Percentiles rank a stretch among this genome's conserved stretches.
These are phyloP conservation scores for Microtus ochrogaster DNA, from an alignment of 2,113 vertebrate species.

Conservation along the genomic window DNA sequence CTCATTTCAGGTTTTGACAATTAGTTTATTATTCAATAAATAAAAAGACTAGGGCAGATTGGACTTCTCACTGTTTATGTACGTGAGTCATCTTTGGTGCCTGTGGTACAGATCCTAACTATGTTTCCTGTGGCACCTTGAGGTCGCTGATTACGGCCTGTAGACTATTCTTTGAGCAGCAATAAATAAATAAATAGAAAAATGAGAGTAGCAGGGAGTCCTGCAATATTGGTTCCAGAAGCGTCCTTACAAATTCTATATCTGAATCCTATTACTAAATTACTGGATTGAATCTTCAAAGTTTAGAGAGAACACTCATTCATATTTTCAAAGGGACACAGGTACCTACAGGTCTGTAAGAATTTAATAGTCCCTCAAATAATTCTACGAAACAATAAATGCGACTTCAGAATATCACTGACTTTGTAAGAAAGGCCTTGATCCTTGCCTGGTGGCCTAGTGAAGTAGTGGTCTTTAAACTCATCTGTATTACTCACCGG, in stretches of 20 bases:
- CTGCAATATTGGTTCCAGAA: background rate
- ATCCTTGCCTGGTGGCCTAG: background rate
- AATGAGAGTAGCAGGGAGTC: background rate
- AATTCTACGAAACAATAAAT: constrained; percentile 37
- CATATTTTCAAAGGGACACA: background rate
- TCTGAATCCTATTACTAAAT: background rate
- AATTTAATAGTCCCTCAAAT: constrained; percentile 4
- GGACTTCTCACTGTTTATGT: background rate
- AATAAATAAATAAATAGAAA: background rate
- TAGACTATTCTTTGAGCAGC: background rate
- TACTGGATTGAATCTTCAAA: background rate
- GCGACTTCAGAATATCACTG: background rate
- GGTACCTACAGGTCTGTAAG: background rate
- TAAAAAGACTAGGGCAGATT: background rate
- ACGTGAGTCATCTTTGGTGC: background rate
- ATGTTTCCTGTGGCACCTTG: background rate
- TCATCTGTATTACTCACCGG: background rate
- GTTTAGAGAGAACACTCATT: background rate
- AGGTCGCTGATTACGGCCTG: background rate
- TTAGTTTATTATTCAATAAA: constrained; percentile 47
- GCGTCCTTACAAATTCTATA: background rate
- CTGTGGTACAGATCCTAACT: background rate
- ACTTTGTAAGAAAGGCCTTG: background rate
- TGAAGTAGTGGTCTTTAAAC: background rate
- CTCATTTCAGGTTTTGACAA: background rate